Evolutionary conservation across 30 jellyfish, hydroid and myxozoan genomes (phyloP).

Genomic region (Nemopilema nomurai): DNA sequence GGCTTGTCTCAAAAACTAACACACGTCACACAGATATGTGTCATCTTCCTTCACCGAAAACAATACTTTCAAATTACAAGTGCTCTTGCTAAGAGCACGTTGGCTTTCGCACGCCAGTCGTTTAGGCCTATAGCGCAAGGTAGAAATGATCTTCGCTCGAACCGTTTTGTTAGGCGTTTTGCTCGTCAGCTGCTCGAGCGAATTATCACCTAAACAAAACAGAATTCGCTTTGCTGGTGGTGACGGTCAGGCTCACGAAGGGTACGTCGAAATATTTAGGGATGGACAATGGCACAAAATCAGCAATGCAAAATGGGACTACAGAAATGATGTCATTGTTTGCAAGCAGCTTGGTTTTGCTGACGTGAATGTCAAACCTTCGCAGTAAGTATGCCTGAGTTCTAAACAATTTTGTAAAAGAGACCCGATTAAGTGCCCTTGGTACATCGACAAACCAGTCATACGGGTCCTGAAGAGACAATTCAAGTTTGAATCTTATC

Average conservation of each 20-base stretch:
- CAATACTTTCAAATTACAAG: neutral
- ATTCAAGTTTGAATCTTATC: too few relatives aligned
- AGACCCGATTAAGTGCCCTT: too few relatives aligned
- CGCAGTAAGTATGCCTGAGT: neutral
- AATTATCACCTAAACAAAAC: neutral
- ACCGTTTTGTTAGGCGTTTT: neutral
- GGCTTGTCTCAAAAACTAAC: neutral
- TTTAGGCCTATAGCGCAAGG: neutral
- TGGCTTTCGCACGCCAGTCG: neutral
- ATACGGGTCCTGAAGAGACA: too few relatives aligned
- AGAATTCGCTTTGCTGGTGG: slow-evolving; percentile 1
- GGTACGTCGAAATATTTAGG: slow-evolving; percentile 27
- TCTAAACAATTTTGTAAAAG: neutral
- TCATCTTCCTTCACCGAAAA: neutral
- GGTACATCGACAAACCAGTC: too few relatives aligned
- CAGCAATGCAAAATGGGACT: slow-evolving; percentile 48
- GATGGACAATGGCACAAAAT: slow-evolving; percentile 33
- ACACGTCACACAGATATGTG: neutral
- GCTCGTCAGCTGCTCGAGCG: neutral
- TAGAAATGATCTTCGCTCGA: too few relatives aligned
- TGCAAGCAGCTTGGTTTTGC: slow-evolving; percentile 57
- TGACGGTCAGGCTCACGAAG: slow-evolving; percentile 10
- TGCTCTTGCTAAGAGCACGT: neutral
- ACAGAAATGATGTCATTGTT: slow-evolving; percentile 36
- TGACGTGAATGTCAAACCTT: slow-evolving; percentile 23